Evolutionary conservation across 2,797 vertebrate species (phyloP), one percentile per base, ranked within the genome.

Genomic region (Phoxinus dragarum): DNA sequence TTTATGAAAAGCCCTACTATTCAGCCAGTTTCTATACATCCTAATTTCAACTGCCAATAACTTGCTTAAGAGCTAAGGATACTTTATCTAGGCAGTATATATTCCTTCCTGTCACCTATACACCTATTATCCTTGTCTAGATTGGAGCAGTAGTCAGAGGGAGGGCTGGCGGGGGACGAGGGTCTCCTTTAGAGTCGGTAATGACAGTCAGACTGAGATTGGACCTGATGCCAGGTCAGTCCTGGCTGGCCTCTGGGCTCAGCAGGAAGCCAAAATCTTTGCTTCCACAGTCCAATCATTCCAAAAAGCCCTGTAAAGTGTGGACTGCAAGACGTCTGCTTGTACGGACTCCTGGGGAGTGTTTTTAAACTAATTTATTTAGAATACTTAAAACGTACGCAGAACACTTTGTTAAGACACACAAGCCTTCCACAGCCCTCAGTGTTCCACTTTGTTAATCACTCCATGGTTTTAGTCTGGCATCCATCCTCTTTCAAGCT

Each of bases 181-280:
- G 86, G 81, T 78, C 80, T 75, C 77, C 84, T 80, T 75, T 86
- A 81, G 76, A 69, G 81, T 80, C 71, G 80, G 81, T 79, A 81
- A 77, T 59, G 77, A 76, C 87, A 83, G 84, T 82, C 75, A 84
- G 86, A 74, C 74, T 79, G 64, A 86, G 75, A 86, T 83, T 84
- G 71, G 76, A 74, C 64, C 67, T 74, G 73, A 76, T 76, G 81
- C 81, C 74, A 86, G 83, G 81, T 80, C 87, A 87, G 77, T 77
- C 77, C 77, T 73, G 74, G 59, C 83, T 83, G 80, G 47, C 61
- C 59, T 79, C 40, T 78, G 49, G 54, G 82, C 82, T 40, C 82
- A 79, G 84, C 54, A 79, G 67, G 66, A 52, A 82, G 68, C 68
- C 78, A 84, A 84, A 72, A 78, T 75, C 67, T 27, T 42, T 52